These are phyloP conservation scores for Cryptus viduatorius DNA, from an alignment of 2,888 invertebrate species.

Conservation along the genomic window DNA sequence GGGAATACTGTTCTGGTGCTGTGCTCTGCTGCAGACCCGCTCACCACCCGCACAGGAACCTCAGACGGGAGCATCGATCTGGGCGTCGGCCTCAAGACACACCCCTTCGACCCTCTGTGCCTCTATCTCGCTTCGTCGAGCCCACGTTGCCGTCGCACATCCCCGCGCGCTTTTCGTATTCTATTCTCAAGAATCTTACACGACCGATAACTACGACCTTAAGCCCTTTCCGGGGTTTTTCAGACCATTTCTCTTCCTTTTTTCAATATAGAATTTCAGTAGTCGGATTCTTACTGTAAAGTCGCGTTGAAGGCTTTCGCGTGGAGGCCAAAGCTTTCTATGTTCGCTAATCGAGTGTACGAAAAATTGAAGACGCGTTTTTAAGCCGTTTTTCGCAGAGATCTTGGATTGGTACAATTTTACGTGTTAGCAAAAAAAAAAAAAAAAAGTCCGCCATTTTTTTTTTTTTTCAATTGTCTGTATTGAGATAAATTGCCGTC, in stretches of 20 bases:
- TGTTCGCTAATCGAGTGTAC: too few species aligned
- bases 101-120: constrained; percentile 65
- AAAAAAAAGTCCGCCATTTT: too few species aligned
- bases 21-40: constrained; percentile 38
- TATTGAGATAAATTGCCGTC: too few species aligned
- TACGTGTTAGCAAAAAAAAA: too few species aligned
- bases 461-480: too few species aligned
- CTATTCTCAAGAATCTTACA: constrained; percentile 48
- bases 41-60: constrained; percentile 76
- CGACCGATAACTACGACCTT: neutral
- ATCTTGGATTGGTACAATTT: neutral
- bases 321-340: too few species aligned
- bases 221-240: neutral
- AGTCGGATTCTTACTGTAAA: neutral
- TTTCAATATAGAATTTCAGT: neutral
- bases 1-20: constrained; percentile 50
- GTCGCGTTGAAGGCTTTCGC: too few species aligned
- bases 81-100: constrained; percentile 83
- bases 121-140: constrained; percentile 52
- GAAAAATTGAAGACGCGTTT: too few species aligned
- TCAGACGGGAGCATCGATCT: constrained; percentile 84
- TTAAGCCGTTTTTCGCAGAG: too few species aligned
- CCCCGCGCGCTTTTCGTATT: constrained; percentile 50
- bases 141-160: constrained; percentile 19
- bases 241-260: neutral